These are phyloP conservation scores for Hippopotamus amphibius DNA, from an alignment of 2,113 vertebrate species.

Conservation along the genomic window DNA sequence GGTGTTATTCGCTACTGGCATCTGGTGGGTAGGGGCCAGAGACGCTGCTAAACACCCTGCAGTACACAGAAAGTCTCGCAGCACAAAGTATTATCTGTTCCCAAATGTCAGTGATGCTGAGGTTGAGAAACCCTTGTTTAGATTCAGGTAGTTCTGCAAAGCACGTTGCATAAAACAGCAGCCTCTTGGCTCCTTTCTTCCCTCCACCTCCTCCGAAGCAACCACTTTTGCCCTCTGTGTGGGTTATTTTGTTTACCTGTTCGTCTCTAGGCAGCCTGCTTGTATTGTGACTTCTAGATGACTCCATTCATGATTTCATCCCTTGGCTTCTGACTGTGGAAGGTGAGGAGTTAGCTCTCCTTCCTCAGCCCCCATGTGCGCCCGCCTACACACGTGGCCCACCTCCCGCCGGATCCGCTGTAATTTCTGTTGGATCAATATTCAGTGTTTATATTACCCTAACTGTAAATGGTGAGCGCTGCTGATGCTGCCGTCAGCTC, in stretches of 20 bases:
- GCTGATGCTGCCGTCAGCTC: neutral
- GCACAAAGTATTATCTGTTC: neutral
- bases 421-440: neutral
- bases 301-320: neutral
- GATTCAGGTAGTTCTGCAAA: neutral
- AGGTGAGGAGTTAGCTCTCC: too few species aligned
- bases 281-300: neutral
- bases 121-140: neutral
- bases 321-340: neutral
- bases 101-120: neutral
- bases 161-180: neutral
- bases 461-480: neutral
- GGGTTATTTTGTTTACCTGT: neutral
- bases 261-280: neutral
- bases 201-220: neutral
- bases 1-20: neutral
- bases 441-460: neutral
- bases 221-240: neutral
- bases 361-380: fast-evolving
- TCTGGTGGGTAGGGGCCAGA: neutral
- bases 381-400: fast-evolving
- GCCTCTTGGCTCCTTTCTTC: too few species aligned
- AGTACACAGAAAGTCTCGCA: too few species aligned
- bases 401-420: neutral
- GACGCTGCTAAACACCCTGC: neutral